Percentiles rank a stretch among this genome's conserved stretches.
Evolutionary conservation across 1,140 invertebrate genomes (phyloP).

Genomic region (Andrena cerasifolii): DNA sequence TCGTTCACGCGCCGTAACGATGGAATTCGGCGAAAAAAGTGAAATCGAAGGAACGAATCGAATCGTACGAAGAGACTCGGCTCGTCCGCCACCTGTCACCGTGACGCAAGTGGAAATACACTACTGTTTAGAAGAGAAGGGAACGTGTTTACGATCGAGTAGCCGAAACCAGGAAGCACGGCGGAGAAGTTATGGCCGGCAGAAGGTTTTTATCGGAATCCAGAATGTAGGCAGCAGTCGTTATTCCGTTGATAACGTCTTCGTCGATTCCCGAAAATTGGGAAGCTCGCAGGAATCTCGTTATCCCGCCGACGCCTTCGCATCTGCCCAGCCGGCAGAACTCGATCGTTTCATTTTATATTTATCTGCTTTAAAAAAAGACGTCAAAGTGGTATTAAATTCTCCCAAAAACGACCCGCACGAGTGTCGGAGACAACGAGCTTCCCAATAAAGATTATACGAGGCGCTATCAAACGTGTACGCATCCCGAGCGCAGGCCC

Average conservation of each 20-base stretch:
- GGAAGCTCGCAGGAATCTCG: too few relatives aligned
- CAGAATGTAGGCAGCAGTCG: neutral
- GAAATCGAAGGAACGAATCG: constrained; percentile 16
- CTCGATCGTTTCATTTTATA: too few relatives aligned
- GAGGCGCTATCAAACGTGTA: neutral
- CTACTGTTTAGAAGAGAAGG: too few relatives aligned
- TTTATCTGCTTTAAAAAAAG: too few relatives aligned
- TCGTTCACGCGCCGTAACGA: neutral
- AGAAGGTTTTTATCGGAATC: neutral
- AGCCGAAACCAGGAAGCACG: neutral
- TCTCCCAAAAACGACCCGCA: too few relatives aligned
- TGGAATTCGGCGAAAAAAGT: constrained; percentile 47
- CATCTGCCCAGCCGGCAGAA: too few relatives aligned
- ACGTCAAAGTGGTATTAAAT: too few relatives aligned
- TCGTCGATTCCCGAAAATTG: neutral
- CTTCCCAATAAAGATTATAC: neutral
- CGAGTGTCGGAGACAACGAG: neutral
- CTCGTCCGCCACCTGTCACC: neutral
- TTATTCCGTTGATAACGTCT: neutral
- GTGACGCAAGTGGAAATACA: neutral
- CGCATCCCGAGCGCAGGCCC: neutral
- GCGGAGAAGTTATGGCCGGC: neutral
- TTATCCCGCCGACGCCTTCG: too few relatives aligned
- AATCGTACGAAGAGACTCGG: too few relatives aligned
- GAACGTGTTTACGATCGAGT: neutral